Conservation (phyloP, 2,888 invertebrate species). For the Drosophila trichaetosa region DNA sequence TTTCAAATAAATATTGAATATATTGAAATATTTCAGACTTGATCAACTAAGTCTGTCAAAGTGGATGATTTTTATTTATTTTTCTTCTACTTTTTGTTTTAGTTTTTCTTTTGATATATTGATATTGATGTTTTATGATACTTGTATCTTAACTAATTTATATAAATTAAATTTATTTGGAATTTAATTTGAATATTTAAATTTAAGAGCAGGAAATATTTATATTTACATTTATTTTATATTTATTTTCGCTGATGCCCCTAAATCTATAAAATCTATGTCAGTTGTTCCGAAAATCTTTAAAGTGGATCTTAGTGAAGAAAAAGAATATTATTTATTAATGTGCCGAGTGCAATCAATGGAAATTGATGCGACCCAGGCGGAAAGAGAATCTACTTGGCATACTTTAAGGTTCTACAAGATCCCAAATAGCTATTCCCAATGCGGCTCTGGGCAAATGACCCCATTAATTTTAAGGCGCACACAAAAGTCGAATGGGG, state of each 20-base stretch:
- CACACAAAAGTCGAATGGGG: slow-evolving; percentile 10
- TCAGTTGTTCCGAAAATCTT: background rate
- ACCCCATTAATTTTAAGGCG: slow-evolving; percentile 71
- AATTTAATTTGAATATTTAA: background rate
- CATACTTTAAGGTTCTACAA: slow-evolving; percentile 30
- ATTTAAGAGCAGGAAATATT: too few species aligned
- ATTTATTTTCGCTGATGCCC: background rate
- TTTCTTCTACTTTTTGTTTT: background rate
- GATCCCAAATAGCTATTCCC: slow-evolving; percentile 23
- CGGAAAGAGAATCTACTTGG: slow-evolving; percentile 43
- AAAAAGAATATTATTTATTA: slow-evolving; percentile 4
- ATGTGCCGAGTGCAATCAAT: background rate
- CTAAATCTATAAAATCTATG: background rate
- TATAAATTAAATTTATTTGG: background rate
- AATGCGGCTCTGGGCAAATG: slow-evolving; percentile 63
- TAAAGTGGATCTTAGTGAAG: background rate
- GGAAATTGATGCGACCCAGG: background rate
- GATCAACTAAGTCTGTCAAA: too few species aligned
- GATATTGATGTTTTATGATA: too few species aligned
- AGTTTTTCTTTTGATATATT: background rate
- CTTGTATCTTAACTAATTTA: too few species aligned
- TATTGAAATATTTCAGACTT: too few species aligned
- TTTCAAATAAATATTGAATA: too few species aligned
- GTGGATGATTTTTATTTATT: too few species aligned
- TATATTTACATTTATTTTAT: background rate